Conservation (phyloP, 2,888 invertebrate species). For the Aphidius colemani region DNA sequence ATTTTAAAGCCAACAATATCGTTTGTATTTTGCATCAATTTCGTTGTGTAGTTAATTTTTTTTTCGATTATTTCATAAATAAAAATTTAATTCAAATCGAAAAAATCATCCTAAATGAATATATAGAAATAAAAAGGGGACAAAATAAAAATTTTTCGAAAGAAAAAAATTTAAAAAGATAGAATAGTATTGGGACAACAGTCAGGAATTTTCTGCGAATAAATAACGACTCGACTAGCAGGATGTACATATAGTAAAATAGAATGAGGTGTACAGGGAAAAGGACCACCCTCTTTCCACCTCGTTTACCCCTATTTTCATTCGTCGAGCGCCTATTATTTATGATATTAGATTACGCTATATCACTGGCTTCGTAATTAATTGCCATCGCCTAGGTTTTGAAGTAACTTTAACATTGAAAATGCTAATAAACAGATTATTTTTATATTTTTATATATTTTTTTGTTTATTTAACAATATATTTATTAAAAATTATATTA, state of each 20-base stretch:
- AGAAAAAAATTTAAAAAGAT: neutral
- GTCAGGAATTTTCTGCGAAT: conserved; percentile 38
- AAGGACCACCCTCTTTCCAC: conserved; percentile 17
- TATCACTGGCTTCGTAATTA: conserved; percentile 47
- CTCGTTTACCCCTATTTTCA: neutral
- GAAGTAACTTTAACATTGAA: conserved; percentile 41
- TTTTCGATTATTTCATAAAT: too few relatives aligned
- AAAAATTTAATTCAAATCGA: too few relatives aligned
- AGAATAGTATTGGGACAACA: conserved; percentile 15
- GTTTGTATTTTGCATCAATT: too few relatives aligned
- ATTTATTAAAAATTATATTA: neutral
- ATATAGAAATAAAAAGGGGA: too few relatives aligned
- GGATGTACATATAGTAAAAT: conserved; percentile 19
- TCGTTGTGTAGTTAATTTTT: too few relatives aligned
- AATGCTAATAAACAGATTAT: conserved; percentile 46
- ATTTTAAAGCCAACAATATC: too few relatives aligned
- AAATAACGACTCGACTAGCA: conserved; percentile 40
- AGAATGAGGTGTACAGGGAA: neutral
- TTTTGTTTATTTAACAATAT: neutral
- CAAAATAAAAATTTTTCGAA: too few relatives aligned
- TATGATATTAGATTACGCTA: conserved; percentile 47
- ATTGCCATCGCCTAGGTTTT: conserved; percentile 41
- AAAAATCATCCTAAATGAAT: too few relatives aligned
- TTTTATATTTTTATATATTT: conserved; percentile 23
- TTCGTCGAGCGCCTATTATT: conserved; percentile 41